Evolutionary conservation across 2,888 invertebrate genomes (phyloP), one percentile per base, ranked within the genome.

Genomic region (Chrysopilus asiliformis): DNA sequence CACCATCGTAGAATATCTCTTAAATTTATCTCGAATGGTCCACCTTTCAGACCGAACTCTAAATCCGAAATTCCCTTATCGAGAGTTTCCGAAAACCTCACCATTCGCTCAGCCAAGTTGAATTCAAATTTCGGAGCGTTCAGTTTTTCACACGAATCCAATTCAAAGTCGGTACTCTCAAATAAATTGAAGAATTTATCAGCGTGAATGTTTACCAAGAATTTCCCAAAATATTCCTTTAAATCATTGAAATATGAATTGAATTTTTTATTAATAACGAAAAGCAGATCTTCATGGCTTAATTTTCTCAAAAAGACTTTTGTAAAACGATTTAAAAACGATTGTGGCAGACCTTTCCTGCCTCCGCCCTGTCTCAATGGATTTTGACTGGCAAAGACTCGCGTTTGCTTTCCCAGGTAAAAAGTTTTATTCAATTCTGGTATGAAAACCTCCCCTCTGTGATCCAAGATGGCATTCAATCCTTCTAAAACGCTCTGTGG

Each of bases 401-500:
- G 76, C 0, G 94, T 94, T 47, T 75, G 71, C 38, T 65, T 59
- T 53, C 71, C 77, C 0, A 95, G 74, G 42, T 71, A 68, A 56
- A 97, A 97, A 0, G 80, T 81, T 59, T 75, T 78, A 32, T 83
- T 86, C 9, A 99, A 66, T 65, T 99, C 98, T 0, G 98, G 93
- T 39, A 99, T 83, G 56, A 74, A 98, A 15, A 99, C 78, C 65
- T 94, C 90, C 1, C 90, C 90, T 50, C 98, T 72, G 58, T 99
- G 98, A 69, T 99, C 98, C 38, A 99, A 71, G 53, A 97, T 95
- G 1, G 98, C 97, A 58, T 99, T 99, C 3, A 99, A 70, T 18
- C 97, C 98, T 69, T 99, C 99, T 10, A 99, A 67, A 1, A 99
- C 97, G 0, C 95, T 89, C 59, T 99, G 98, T 0, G 97, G 94